Conservation (phyloP, 2,888 invertebrate genomes). For the Isoperla grammatica region DNA sequence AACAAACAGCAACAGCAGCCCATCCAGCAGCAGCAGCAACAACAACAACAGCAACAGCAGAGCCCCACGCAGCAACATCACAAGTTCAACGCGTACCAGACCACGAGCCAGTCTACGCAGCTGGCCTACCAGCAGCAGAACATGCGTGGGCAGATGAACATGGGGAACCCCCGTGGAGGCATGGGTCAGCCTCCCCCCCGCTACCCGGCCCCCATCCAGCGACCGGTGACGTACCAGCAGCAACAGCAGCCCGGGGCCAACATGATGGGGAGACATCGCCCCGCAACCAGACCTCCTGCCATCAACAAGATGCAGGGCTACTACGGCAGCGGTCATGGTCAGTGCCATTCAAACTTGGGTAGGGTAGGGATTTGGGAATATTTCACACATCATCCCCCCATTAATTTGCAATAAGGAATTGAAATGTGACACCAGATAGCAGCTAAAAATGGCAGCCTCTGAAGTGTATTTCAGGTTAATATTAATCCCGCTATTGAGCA, state of each 20-base stretch:
- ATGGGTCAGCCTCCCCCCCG: constrained; percentile 42
- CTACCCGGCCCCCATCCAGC: constrained; percentile 54
- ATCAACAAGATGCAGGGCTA: constrained; percentile 24
- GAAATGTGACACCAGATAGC: too few relatives aligned
- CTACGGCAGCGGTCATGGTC: constrained; percentile 1
- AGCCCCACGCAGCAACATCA: constrained; percentile 49
- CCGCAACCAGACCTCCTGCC: constrained; percentile 26
- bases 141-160: constrained; percentile 22
- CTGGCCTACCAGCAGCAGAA: constrained; percentile 26
- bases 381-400: too few relatives aligned
- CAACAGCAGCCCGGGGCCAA: constrained; percentile 21
- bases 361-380: too few relatives aligned
- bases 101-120: constrained; percentile 23
- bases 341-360: too few relatives aligned
- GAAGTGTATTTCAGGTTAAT: too few relatives aligned
- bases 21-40: constrained; percentile 47
- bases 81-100: constrained; percentile 29
- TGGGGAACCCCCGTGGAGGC: constrained; percentile 27
- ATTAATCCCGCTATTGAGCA: too few relatives aligned
- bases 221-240: constrained; percentile 46
- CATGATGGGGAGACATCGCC: constrained; percentile 23
- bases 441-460: too few relatives aligned
- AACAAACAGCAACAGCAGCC: constrained; percentile 31
- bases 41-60: constrained; percentile 51
- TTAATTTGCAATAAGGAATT: too few relatives aligned